Conservation (phyloP, 2,113 vertebrate genomes). For the Enhydra lutris region DNA sequence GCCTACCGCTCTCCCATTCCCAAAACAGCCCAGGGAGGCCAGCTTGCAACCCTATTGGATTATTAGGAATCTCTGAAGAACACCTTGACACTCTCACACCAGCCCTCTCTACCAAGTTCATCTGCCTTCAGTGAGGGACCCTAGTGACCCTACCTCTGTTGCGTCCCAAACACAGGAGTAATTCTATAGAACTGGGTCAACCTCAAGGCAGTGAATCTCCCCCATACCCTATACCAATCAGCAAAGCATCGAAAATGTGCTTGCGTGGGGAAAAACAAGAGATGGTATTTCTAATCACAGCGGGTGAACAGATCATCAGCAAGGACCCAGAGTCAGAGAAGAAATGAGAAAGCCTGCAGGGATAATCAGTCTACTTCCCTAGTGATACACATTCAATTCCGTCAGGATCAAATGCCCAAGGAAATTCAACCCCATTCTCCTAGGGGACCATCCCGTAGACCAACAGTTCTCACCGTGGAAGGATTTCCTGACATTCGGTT, state of each 20-base stretch:
- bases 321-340: neutral
- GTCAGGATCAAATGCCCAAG: neutral
- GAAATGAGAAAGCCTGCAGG: neutral
- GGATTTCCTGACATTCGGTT: neutral
- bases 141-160: neutral
- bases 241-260: neutral
- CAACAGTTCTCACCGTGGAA: neutral
- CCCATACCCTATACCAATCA: neutral
- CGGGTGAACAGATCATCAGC: slow-evolving; percentile 3
- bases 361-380: neutral
- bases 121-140: neutral
- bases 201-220: neutral
- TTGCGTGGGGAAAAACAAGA: neutral
- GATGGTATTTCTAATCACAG: slow-evolving; percentile 33
- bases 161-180: neutral
- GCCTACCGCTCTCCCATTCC: neutral
- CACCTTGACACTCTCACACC: neutral
- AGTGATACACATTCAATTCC: neutral
- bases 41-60: neutral
- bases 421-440: neutral
- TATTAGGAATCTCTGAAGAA: neutral
- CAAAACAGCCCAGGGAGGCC: neutral
- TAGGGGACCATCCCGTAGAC: neutral
- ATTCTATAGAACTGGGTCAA: neutral
- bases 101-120: neutral